Conservation (phyloP, 2,888 invertebrate species). For the Eulithis testata region DNA sequence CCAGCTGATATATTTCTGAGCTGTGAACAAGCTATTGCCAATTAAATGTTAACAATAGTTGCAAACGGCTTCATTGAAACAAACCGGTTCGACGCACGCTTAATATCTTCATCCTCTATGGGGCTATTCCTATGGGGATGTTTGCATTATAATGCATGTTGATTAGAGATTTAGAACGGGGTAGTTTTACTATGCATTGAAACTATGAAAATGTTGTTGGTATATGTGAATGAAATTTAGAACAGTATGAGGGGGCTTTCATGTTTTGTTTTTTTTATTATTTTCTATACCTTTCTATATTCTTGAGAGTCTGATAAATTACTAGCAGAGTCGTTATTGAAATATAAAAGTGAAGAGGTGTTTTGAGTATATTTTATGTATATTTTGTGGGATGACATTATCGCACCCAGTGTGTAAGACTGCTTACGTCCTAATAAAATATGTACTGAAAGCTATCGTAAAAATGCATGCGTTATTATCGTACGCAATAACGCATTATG, state of each 20-base stretch:
- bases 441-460: no score
- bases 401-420: no score
- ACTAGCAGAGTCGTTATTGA: no score
- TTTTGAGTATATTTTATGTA: no score
- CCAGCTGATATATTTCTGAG: conserved; percentile 34
- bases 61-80: conserved; percentile 64
- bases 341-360: no score
- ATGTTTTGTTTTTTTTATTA: no score
- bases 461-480: no score
- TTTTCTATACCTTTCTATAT: no score
- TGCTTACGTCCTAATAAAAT: no score
- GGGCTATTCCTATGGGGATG: conserved; percentile 34
- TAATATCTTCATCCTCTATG: conserved; percentile 41
- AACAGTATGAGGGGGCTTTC: neutral
- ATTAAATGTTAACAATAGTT: conserved; percentile 79
- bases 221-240: conserved; percentile 14
- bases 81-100: conserved; percentile 72
- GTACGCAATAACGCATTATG: no score
- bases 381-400: no score
- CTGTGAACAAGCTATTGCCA: conserved; percentile 66
- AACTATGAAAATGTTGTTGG: neutral
- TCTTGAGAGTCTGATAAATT: no score
- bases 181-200: conserved; percentile 16
- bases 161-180: conserved; percentile 41
- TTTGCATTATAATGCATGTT: conserved; percentile 49